Evolutionary conservation across 2,113 vertebrate genomes (phyloP), one percentile per base, ranked within the genome.

Genomic region (Ptilorrhoa leucosticta): DNA sequence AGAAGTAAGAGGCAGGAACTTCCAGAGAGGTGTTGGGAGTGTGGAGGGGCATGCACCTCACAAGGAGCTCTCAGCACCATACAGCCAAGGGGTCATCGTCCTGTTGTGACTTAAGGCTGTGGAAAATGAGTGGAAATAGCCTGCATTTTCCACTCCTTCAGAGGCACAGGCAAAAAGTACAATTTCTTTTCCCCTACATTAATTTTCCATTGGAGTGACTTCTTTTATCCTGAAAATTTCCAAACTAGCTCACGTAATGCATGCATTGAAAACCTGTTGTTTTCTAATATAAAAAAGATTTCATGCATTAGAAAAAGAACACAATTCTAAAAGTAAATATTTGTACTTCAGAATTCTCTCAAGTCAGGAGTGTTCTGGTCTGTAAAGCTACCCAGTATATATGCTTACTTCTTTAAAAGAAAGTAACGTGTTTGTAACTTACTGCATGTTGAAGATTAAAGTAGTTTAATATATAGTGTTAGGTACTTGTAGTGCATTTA

Each of bases 11-110:
- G n/a, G 8, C 44, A 60, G 60, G 63, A 83, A 24, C 39, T 77
- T 90, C 5, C 23, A 53, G 54, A 61, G 42, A 9, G 7, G 3
- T 0, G 0, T 5, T 2, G 4, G 7, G 6, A 53, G 8, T 35
- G 35, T 86, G 20, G 5, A 66, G 58, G 13, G 11, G 17, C 9
- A 57, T 1, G 1, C 37, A 23, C 7, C 31, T 47, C 30, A 50
- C 0, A 0, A 61, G 45, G 9, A 88, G 14, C 31, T 17, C 14
- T 53, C 44, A 53, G 22, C 27, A 76, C 28, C 11, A 0, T 50
- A 23, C 1, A 4, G 1, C 40, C 2, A 4, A n/a, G 18, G 8
- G 9, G 4, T 63, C 70, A 19, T 20, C 71, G 83, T 20, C 48
- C 48, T 65, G 1, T 54, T 4, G 7, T 77, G 45, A 45, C 40